Evolutionary conservation across 2,888 invertebrate genomes (phyloP), one percentile per base, ranked within the genome.

Genomic region (Trissolcus brochymenae): DNA sequence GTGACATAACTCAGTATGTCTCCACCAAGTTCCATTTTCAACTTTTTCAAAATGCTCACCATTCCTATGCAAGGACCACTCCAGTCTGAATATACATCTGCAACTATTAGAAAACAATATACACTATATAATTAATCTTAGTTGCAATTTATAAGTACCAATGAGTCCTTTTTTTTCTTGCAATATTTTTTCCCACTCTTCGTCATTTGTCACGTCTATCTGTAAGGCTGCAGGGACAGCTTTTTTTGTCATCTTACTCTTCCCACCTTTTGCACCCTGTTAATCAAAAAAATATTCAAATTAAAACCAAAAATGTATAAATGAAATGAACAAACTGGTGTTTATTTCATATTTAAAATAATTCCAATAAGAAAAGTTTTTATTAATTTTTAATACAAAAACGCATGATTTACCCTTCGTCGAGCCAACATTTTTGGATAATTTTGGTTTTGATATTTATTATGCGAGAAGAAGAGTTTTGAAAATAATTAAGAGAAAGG

Each of bases 1-100:
- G 94, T 92, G 4, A 96, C 97, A 79, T 97, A 92, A 79, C 94
- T 94, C 59, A 98, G 90, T 83, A 93, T 91, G 86, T 96, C 96
- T 68, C 96, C 97, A 6, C 96, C 96, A 16, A 95, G 89, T 90
- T 98, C 98, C 86, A 97, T 92, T 89, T 97, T 97, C 76, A 97
- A 91, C 90, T 95, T 95, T 87, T 95, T 95, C 81, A 98, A 91
- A 88, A 94, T 94, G 70, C 95, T 95, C 73, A 95, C 91, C 95
- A 98, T 96, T 46, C 95, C 96, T 79, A 93, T 90, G 86, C 97
- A 97, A 0, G 97, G 97, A 0, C 98, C 98, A 85, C 96, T 96
- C 98, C 98, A 98, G 78, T 95, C 96, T n/a, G 97, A 94, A 89
- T 95, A 98, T 19, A 98, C 93, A 87, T 98, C 98, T 76, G 96